Base-by-base conservation (phyloP, 2,888 invertebrate species). In the Cacoxenus indagator region DNA sequence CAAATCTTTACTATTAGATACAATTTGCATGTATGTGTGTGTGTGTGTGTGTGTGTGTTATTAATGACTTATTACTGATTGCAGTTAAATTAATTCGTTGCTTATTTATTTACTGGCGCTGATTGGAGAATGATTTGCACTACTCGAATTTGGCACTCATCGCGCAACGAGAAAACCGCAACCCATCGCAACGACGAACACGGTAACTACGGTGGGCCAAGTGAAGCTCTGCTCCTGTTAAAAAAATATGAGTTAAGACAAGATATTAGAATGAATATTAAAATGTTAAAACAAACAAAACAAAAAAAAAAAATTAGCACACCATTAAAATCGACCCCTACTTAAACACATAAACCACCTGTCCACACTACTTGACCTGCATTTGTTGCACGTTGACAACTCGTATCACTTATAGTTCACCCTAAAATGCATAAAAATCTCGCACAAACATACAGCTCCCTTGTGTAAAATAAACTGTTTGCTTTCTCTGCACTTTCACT, bases 151-250 rank as follows among this genome's bases (percentile, higher is more conserved):
- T 55, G 26, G 67, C 70, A 84, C 84, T 88, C 87, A 88, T 86
- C 88, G 88, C 70, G 88, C 86, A 65, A 87, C 88, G 67, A 88
- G 85, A 72, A 87, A 87, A 65, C 88, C 88, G 78, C 88, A 88
- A 65, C 88, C 88, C 81, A 88, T 87, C 74, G 88, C 88, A 70
- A 88, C 82, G 57, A 88, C 87, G 64, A 88, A 86, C 2, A 88
- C 87, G 65, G 88, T 87, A 22, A 88, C 87, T 70, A 88, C 87
- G 59, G 88, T 87, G 70, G 88, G 88, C 88, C 88, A 88, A 68
- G 86, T 87, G 76, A 88, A 87, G 74, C 85, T 85, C 69, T 85
- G 87, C 72, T 87, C 85, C 86, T 87, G 75, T 1, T 65, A 22
- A 69, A 37, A 67, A 64, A 66, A 61, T 19, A 0, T 22, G 22